Evolutionary conservation across 2,888 invertebrate genomes (phyloP), one percentile per base, ranked within the genome.

Genomic region (Nesidiocoris tenuis): DNA sequence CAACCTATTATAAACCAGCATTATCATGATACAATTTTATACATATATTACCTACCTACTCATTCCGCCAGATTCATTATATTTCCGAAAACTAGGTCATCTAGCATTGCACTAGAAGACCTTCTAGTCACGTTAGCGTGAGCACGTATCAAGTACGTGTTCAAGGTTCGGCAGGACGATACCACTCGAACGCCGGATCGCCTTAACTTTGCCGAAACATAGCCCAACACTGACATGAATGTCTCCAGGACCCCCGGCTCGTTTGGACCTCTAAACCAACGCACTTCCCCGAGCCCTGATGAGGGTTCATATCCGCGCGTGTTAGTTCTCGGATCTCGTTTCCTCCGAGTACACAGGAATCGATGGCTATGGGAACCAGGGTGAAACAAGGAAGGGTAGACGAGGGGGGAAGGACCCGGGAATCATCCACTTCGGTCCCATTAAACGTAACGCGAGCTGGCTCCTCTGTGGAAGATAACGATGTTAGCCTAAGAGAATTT

Each of bases 241-340:
- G 39, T 39, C 39, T 12, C 39, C 12, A 39, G 39, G 39, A 39
- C 39, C 5, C 39, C 39, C 12, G 39, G 5, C 39, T 39, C 39
- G 12, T 39, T 12, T 12, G 39, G 39, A 12, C 39, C 3, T 12
- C 39, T 39, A 39, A 39, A 39, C 39, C 39, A 39, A 39, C 39
- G 39, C 39, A 7, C 39, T 39, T 39, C 39, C 39, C 39, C 12
- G 39, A 12, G 39, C 39, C 24, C n/a, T 64, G 64, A 64, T 64
- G 64, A 64, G 64, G 25, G 64, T 23, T 64, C 23, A 64, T 64
- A 64, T 64, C 25, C 64, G 64, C 64, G 5, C 25, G 39, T 64
- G 64, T 24, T 64, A n/a, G 24, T 64, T 23, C n/a, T 24, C 1
- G 64, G 64, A 21, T 64, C 64, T 64, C 64, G 17, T 64, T 23